Percentiles rank a stretch among this genome's conserved stretches.
Conservation (phyloP, 2,888 invertebrate species). For the Drosophila mimica region DNA sequence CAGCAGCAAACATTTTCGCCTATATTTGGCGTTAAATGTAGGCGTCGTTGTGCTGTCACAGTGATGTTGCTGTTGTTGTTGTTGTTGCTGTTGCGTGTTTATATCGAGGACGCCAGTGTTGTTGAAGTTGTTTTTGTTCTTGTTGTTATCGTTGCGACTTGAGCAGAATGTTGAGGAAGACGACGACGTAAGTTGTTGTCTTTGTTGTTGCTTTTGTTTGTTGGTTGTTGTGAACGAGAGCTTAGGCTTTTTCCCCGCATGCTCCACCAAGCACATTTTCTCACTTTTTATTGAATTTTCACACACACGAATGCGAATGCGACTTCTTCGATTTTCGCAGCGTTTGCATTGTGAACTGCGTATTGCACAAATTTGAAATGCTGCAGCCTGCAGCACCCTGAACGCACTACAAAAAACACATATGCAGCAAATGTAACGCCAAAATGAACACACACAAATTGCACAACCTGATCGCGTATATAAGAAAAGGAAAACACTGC, state of each 20-base stretch:
- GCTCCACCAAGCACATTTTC: conserved; percentile 77
- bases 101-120: conserved; percentile 42
- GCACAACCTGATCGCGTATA: conserved; percentile 61
- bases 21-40: conserved; percentile 84
- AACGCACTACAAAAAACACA: conserved; percentile 32
- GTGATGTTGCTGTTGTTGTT: conserved; percentile 37
- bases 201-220: conserved; percentile 21
- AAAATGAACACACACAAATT: conserved; percentile 49
- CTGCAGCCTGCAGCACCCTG: conserved; percentile 18
- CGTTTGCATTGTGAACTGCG: conserved; percentile 56
- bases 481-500: conserved; percentile 55
- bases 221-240: conserved; percentile 39
- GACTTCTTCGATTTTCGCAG: conserved; percentile 67
- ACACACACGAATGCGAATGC: conserved; percentile 53
- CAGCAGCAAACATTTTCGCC: conserved; percentile 83
- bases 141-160: conserved; percentile 28
- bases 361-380: conserved; percentile 40
- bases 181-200: conserved; percentile 18
- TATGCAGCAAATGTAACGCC: conserved; percentile 14
- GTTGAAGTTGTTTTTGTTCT: conserved; percentile 26
- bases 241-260: conserved; percentile 66
- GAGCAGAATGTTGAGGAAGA: conserved; percentile 42
- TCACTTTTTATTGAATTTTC: conserved; percentile 74
- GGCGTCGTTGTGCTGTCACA: conserved; percentile 73
- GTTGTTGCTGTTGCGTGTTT: conserved; percentile 51